These are phyloP conservation scores for Chaetodon auriga DNA, from an alignment of 2,113 vertebrate species.

Conservation along the genomic window DNA sequence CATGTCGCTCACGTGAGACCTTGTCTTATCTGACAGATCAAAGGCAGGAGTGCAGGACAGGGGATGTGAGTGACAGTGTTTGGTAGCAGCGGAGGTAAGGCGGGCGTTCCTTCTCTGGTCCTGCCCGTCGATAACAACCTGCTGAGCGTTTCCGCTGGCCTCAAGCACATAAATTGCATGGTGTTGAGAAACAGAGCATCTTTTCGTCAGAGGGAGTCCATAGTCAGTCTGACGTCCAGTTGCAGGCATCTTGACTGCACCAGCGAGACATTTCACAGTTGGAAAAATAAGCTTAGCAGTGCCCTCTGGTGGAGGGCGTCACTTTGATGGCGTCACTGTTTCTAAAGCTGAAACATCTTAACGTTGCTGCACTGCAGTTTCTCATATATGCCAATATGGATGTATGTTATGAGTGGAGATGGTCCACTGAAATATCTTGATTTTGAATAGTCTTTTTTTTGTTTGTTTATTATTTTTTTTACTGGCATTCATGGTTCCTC, in stretches of 20 bases:
- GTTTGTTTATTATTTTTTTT: too few relatives aligned
- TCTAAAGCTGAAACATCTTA: neutral
- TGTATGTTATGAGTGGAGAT: neutral
- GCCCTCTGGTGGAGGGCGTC: conserved; percentile 17
- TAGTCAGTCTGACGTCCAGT: neutral
- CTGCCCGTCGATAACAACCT: conserved; percentile 60
- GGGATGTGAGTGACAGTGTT: conserved; percentile 42
- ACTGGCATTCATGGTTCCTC: too few relatives aligned
- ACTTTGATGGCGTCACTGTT: neutral
- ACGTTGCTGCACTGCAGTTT: neutral
- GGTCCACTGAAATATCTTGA: too few relatives aligned
- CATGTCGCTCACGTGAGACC: conserved; percentile 17
- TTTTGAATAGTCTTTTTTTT: too few relatives aligned
- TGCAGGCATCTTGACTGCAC: neutral
- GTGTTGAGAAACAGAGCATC: conserved; percentile 64
- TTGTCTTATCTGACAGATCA: conserved; percentile 32
- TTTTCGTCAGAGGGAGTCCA: conserved; percentile 37
- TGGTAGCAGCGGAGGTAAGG: conserved; percentile 48
- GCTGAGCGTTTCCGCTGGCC: conserved; percentile 43
- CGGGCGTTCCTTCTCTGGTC: conserved; percentile 48
- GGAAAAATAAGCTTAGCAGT: neutral
- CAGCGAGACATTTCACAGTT: neutral
- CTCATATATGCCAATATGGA: neutral
- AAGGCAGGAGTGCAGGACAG: neutral
- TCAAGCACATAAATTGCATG: conserved; percentile 39